A percentile compares a stretch with the other conserved stretches of the same genome.
Conservation (phyloP, 2,113 vertebrate species). For the Phainopepla nitens region DNA sequence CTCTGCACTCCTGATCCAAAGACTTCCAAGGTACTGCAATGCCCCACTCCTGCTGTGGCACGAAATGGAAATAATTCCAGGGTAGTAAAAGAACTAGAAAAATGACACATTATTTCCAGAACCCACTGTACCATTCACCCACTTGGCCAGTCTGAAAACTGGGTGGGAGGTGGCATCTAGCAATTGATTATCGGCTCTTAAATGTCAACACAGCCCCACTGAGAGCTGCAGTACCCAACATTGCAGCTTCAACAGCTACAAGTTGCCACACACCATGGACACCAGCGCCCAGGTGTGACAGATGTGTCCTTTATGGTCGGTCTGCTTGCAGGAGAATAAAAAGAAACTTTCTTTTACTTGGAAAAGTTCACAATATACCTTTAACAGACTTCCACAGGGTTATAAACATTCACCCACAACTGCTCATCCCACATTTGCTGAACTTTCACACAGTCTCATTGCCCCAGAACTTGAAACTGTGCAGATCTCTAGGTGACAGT, state of each 20-base stretch:
- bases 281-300: background rate
- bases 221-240: background rate
- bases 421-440: background rate
- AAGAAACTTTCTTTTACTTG: background rate
- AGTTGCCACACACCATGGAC: background rate
- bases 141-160: background rate
- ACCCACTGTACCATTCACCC: background rate
- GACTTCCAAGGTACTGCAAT: background rate
- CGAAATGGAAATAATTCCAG: background rate
- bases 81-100: background rate
- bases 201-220: background rate
- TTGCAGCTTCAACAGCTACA: background rate
- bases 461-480: background rate
- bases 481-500: background rate
- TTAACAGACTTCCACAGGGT: background rate
- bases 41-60: fast-evolving
- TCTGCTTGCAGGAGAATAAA: background rate
- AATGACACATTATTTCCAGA: background rate
- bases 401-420: background rate
- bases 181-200: background rate
- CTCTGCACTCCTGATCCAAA: background rate
- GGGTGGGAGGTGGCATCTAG: background rate
- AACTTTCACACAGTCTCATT: background rate
- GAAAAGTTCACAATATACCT: background rate
- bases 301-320: background rate